These are phyloP conservation scores for Cherax destructor DNA, from an alignment of 1,140 invertebrate genomes.

Conservation along the genomic window DNA sequence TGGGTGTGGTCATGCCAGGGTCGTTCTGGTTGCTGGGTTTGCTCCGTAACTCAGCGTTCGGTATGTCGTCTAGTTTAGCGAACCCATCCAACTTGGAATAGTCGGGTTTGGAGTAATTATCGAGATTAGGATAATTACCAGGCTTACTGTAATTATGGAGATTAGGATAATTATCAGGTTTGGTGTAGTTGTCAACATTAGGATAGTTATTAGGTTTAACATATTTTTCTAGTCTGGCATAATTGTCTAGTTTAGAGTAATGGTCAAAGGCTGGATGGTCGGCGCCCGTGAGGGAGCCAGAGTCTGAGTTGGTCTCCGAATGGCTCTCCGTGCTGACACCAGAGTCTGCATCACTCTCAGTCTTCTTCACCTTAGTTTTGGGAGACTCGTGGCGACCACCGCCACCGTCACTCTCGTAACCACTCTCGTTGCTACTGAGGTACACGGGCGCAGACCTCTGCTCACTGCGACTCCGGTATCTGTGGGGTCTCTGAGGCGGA, in stretches of 20 bases:
- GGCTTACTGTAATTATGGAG: slow-evolving; percentile 44
- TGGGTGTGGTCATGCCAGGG: background rate
- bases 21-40: slow-evolving; percentile 11
- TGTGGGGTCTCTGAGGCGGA: slow-evolving; percentile 67
- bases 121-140: slow-evolving; percentile 38
- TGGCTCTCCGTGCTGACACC: slow-evolving; percentile 72
- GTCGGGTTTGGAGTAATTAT: slow-evolving; percentile 36
- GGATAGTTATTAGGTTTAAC: slow-evolving; percentile 20
- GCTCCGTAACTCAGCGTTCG: background rate
- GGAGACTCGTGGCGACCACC: slow-evolving; percentile 77
- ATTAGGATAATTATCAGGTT: slow-evolving; percentile 42
- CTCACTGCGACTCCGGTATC: slow-evolving; percentile 78
- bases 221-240: slow-evolving; percentile 16
- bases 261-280: slow-evolving; percentile 65
- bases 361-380: slow-evolving; percentile 59
- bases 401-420: slow-evolving; percentile 84
- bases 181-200: slow-evolving; percentile 31
- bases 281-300: slow-evolving; percentile 73
- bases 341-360: slow-evolving; percentile 73
- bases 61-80: too few relatives aligned
- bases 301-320: slow-evolving; percentile 74
- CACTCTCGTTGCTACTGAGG: slow-evolving; percentile 83
- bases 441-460: slow-evolving; percentile 80
- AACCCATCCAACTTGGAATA: slow-evolving; percentile 8
- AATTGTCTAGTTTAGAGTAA: slow-evolving; percentile 55